Percentiles rank a stretch among this genome's conserved stretches.
Evolutionary conservation across 1,140 invertebrate species (phyloP).

Genomic region (Drosophila ananassae): DNA sequence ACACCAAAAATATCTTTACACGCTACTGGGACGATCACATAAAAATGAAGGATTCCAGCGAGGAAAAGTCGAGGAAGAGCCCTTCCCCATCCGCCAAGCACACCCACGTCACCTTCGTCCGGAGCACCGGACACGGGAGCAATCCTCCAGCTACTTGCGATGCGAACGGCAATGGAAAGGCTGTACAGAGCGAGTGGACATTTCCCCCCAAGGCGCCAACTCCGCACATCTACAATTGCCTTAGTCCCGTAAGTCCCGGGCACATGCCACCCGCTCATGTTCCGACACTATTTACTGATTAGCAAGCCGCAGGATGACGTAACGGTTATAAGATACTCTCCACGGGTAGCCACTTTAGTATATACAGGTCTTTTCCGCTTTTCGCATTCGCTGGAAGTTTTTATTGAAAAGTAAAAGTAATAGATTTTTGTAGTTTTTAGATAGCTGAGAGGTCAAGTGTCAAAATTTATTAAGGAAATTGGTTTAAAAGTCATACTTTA

Average conservation of each 20-base stretch:
- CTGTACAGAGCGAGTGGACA: constrained; percentile 86
- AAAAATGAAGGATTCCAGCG: constrained; percentile 37
- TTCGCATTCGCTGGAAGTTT: not conserved
- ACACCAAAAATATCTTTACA: constrained; percentile 76
- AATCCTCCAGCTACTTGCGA: constrained; percentile 35
- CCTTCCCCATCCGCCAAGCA: constrained; percentile 36
- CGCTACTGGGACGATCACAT: constrained; percentile 49
- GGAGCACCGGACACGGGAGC: constrained; percentile 43
- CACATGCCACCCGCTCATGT: not conserved
- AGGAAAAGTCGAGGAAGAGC: constrained; percentile 39
- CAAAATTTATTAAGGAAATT: too few relatives aligned
- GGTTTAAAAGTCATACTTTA: too few relatives aligned
- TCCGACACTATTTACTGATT: constrained; percentile 24
- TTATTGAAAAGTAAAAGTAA: not conserved
- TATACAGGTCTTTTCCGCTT: constrained; percentile 4
- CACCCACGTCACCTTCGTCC: constrained; percentile 65
- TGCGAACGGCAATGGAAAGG: constrained; percentile 36
- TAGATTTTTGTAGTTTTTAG: not conserved
- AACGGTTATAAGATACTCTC: constrained; percentile 43
- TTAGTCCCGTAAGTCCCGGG: constrained; percentile 88
- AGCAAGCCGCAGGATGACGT: constrained; percentile 33
- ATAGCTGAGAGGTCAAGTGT: not conserved
- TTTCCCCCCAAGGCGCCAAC: constrained; percentile 90
- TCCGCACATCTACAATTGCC: constrained; percentile 90
- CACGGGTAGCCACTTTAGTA: constrained; percentile 22